Evolutionary conservation across 92 coral and sea anemone species (phyloP), one percentile per base, ranked within the genome.

Genomic region (Hydrozoanthus gracilis): DNA sequence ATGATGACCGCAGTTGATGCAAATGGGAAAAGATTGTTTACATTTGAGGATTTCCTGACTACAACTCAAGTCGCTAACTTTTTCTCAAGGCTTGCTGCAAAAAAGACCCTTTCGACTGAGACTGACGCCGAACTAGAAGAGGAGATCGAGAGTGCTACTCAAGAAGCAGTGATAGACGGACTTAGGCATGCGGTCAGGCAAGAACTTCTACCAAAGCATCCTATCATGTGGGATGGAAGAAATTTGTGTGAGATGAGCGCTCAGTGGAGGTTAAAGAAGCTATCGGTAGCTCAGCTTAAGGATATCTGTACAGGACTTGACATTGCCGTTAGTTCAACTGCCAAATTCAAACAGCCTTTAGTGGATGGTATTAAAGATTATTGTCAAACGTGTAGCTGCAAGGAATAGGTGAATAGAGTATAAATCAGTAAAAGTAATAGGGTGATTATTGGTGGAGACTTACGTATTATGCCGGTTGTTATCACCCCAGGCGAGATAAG

Each of bases 171-270:
- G 52, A 17, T 83, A 20, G 48, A 71, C 35, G 78, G 71, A 44
- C 8, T 69, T 15, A 47, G 77, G 20, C 39, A 54, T 55, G 67
- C 16, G 66, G 14, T 60, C 66, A 11, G 11, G 11, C 66, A 60
- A 60, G 66, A 60, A 76, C 18, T 54, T 66, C 62, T 12, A 69
- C 52, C 50, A 71, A 71, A 51, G 90, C 90, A 87, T 87, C 90
- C 90, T 17, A 69, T 87, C 9, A 73, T 76, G 77, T 79, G 44
- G 67, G 90, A 78, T 54, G 49, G 78, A 44, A 65, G 47, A 17
- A 70, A 87, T 9, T 39, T 87, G 7, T 87, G 90, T 18, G 73
- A 87, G 45, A 12, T 87, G 52, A 49, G 49, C 3, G 56, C 54
- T 4, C 66, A 71, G 6, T 61, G 50, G 82, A 80, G 68, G 79